Conservation (phyloP, 2,797 vertebrate species). For the Anguilla pacifica region DNA sequence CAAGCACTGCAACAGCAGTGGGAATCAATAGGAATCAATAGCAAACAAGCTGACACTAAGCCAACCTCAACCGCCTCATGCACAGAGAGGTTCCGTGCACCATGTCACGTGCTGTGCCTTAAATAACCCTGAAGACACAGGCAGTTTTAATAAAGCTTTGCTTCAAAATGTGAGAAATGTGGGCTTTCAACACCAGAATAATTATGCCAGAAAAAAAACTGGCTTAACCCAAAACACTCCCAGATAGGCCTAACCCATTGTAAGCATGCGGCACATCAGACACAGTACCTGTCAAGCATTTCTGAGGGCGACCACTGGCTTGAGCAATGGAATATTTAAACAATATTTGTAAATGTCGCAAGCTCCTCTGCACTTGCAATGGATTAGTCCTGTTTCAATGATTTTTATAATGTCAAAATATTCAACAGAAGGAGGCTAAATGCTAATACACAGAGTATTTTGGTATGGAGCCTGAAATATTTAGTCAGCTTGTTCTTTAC, state of each 20-base stretch:
- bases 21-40: not conserved
- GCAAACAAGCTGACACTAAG: not conserved
- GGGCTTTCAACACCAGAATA: not conserved
- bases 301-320: not conserved
- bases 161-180: not conserved
- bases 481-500: not conserved
- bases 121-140: not conserved
- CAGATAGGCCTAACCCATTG: not conserved
- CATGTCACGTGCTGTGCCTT: not conserved
- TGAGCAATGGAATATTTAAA: not conserved
- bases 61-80: not conserved
- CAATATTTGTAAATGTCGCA: not conserved
- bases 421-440: not conserved
- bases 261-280: not conserved
- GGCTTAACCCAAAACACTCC: not conserved
- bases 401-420: not conserved
- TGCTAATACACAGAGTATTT: not conserved
- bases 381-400: constrained; percentile 3
- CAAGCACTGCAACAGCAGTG: not conserved
- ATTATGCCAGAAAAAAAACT: not conserved
- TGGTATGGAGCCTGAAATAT: not conserved
- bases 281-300: not conserved
- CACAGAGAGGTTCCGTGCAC: not conserved
- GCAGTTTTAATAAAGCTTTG: not conserved
- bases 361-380: not conserved